Evolutionary conservation across 2,888 invertebrate species (phyloP).

Genomic region (Cantharis lateralis): DNA sequence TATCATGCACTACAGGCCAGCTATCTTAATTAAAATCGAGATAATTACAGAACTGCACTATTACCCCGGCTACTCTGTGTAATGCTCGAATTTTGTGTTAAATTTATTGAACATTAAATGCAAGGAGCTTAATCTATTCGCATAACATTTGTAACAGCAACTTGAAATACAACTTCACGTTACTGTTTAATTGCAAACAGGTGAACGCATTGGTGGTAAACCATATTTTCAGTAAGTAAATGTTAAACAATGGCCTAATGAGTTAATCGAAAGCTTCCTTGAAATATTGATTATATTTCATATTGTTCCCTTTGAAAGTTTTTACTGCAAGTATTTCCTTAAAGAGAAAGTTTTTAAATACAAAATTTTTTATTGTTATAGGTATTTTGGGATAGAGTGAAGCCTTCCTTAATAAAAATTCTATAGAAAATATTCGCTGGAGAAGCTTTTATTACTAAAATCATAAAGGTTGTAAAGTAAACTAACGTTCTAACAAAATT

Average conservation of each 20-base stretch:
- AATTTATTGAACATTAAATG: not conserved
- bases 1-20: not conserved
- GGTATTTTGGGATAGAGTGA: not conserved
- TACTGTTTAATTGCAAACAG: not conserved
- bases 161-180: not conserved
- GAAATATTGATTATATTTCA: not conserved
- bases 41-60: not conserved
- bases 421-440: not conserved
- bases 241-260: not conserved
- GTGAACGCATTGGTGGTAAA: not conserved
- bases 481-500: not conserved
- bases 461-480: not conserved
- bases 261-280: not conserved
- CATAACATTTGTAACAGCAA: no score
- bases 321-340: not conserved
- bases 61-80: not conserved
- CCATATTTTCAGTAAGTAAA: not conserved
- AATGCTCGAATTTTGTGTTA: not conserved
- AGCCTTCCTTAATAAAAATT: not conserved
- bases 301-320: not conserved
- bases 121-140: not conserved
- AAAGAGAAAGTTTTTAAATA: not conserved
- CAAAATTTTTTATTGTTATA: not conserved
- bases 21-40: not conserved
- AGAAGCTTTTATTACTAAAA: not conserved